Percentiles rank a stretch among this genome's conserved stretches.
Conservation (phyloP, 2,888 invertebrate species). For the Rotaria sp. region DNA sequence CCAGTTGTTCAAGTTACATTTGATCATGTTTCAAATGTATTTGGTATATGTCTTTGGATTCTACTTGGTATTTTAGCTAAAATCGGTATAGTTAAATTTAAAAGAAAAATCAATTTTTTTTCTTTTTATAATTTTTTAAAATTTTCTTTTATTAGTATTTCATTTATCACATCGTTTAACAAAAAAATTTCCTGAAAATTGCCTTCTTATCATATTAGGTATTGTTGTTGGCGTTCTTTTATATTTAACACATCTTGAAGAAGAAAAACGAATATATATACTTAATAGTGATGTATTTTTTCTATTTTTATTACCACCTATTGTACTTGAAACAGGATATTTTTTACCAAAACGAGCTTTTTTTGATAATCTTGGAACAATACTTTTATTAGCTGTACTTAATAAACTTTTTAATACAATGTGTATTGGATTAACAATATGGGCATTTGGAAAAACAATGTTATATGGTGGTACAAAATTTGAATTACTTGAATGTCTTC, state of each 20-base stretch:
- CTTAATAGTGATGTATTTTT: slow-evolving; percentile 64
- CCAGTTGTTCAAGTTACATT: background rate
- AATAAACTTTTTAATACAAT: slow-evolving; percentile 91
- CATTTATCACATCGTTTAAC: slow-evolving; percentile 40
- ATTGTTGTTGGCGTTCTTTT: slow-evolving; percentile 77
- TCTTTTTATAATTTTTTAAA: too few relatives aligned
- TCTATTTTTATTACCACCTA: slow-evolving; percentile 92
- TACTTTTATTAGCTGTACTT: slow-evolving; percentile 72
- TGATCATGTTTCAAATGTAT: slow-evolving; percentile 1
- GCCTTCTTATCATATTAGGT: slow-evolving; percentile 87
- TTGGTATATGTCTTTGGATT: slow-evolving; percentile 4
- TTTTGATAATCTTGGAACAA: slow-evolving; percentile 93
- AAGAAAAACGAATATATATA: slow-evolving; percentile 57
- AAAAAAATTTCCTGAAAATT: slow-evolving; percentile 78
- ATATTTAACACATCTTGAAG: slow-evolving; percentile 61
- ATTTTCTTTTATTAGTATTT: background rate
- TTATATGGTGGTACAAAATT: slow-evolving; percentile 56
- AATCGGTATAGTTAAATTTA: background rate
- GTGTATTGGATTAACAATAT: slow-evolving; percentile 50
- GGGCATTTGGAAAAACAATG: slow-evolving; percentile 35
- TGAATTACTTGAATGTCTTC: slow-evolving; percentile 37
- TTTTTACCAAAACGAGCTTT: slow-evolving; percentile 95
- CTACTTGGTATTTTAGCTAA: slow-evolving; percentile 5
- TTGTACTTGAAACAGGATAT: slow-evolving; percentile 93
- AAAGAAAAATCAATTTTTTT: too few relatives aligned